phyloP scores from a whole-genome alignment of 2,888 invertebrate genomes.

The Thymelicus sylvestris region DNA sequence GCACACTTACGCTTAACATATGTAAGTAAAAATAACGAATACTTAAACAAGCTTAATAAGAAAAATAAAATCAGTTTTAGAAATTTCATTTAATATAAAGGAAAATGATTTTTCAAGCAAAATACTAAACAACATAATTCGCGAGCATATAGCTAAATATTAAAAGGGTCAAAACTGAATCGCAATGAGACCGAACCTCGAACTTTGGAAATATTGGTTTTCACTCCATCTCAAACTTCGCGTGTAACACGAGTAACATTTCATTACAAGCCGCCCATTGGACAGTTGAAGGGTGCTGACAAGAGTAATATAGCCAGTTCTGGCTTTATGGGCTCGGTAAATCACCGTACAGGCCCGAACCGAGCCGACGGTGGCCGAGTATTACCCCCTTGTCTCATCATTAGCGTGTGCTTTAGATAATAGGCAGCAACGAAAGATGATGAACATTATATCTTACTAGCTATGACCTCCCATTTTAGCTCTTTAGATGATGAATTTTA shows the following conservation, averaged over 20 bases:
- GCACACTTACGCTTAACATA: too few relatives aligned
- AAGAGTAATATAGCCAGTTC: conserved; percentile 69
- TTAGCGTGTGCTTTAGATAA: not conserved
- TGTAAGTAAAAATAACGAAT: too few relatives aligned
- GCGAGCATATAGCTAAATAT: not conserved
- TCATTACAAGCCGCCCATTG: conserved; percentile 55
- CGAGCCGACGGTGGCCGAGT: conserved; percentile 68
- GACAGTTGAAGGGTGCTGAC: conserved; percentile 67
- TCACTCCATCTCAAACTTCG: conserved; percentile 46
- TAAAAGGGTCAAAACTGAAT: not conserved
- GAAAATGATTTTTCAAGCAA: too few relatives aligned
- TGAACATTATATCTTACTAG: too few relatives aligned
- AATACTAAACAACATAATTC: too few relatives aligned
- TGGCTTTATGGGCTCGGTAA: conserved; percentile 76
- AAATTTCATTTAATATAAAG: too few relatives aligned
- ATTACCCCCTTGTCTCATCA: conserved; percentile 51
- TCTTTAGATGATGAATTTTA: too few relatives aligned
- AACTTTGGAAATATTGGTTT: conserved; percentile 43
- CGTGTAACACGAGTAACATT: conserved; percentile 56
- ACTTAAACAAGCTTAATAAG: too few relatives aligned
- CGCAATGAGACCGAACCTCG: not conserved
- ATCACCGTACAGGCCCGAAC: conserved; percentile 79
- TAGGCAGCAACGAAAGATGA: not conserved
- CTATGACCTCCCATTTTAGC: too few relatives aligned
- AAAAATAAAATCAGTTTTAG: too few relatives aligned